Base-by-base conservation (phyloP, 2,797 vertebrate genomes). In the Neosilurus hyrtlii region DNA sequence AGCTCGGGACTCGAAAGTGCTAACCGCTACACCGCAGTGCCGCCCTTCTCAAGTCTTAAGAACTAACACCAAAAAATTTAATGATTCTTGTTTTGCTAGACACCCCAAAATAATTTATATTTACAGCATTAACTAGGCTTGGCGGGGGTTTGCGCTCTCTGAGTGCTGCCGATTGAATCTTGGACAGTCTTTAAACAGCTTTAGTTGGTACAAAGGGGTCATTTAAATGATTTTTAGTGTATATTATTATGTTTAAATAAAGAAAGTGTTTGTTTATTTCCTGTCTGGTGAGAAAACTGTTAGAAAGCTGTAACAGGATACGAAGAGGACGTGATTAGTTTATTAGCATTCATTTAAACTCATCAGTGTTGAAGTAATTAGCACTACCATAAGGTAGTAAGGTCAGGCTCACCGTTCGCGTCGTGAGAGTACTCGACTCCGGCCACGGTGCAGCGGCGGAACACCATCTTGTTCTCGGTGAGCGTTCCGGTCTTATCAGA, bases 391-490 rank as follows among this genome's bases (percentile, higher is more conserved):
- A n/a, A n/a, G n/a, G n/a, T n/a, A 71, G 12, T 2, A 3, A 62
- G 9, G 37, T 16, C 20, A 2, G 18, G 30, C 95, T 95, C 89
- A 99, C 98, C 97, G 0, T 99, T 99, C 15, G 96, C 98, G 87
- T 98, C 96, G 16, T 99, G 98, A 16, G 97, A 97, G 92, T 98
- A 99, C 88, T 99, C 98, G 83, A 96, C 93, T 81, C 98, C 98
- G 16, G 96, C 97, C 85, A 99, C 98, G 0, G 95, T 96, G 90
- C 97, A 99, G 78, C 97, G 95, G 62, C 98, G 94, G 90, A 99
- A 99, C 89, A 98, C 97, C 98, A 99, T 99, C 95, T 98, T 99
- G 91, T 99, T 99, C 88, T 99, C 98, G 0, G 98, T 99, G 78
- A 99, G 94, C 0, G 98, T 99, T 83, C 98, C 98, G 0, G 98